A percentile compares a stretch with the other conserved stretches of the same genome.
Conservation (phyloP, 2,797 vertebrate genomes). For the Lateolabrax maculatus region DNA sequence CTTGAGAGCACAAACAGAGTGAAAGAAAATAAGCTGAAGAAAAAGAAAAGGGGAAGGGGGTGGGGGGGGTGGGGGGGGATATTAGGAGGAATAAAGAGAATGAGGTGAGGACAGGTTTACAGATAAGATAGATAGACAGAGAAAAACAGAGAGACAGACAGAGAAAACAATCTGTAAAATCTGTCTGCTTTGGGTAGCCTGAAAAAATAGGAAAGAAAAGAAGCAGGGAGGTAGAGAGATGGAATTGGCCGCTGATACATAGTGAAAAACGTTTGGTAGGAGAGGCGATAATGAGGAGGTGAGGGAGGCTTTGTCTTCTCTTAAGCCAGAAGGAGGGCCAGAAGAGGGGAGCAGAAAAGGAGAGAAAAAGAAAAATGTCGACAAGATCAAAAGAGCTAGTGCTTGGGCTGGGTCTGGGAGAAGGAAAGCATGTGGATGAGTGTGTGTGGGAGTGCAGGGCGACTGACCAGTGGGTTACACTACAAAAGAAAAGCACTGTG, state of each 20-base stretch:
- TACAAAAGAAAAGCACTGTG: constrained; percentile 68
- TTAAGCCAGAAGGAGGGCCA: constrained; percentile 43
- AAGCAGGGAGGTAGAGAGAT: background rate
- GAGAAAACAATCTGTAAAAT: constrained; percentile 2
- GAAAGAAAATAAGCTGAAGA: background rate
- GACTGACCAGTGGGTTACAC: constrained; percentile 75
- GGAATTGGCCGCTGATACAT: constrained; percentile 8
- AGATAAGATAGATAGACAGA: constrained; percentile 72
- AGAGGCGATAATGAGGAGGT: constrained; percentile 52
- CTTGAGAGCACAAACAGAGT: constrained; percentile 31
- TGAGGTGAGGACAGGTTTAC: constrained; percentile 56
- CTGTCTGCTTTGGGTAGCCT: constrained; percentile 6
- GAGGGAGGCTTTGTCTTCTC: constrained; percentile 40
- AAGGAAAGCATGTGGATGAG: constrained; percentile 63
- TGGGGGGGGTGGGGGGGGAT: background rate
- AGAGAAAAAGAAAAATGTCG: constrained; percentile 48
- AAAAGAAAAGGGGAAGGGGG: background rate
- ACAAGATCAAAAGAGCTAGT: constrained; percentile 68
- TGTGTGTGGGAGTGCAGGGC: constrained; percentile 62
- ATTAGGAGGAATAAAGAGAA: constrained; percentile 31
- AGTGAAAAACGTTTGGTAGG: constrained; percentile 5
- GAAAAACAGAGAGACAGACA: constrained; percentile 19
- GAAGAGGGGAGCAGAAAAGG: constrained; percentile 38
- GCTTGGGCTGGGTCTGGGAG: constrained; percentile 55
- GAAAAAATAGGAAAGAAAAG: background rate